Conservation (phyloP, 2,888 invertebrate genomes). For the Ochropleura leucogaster region DNA sequence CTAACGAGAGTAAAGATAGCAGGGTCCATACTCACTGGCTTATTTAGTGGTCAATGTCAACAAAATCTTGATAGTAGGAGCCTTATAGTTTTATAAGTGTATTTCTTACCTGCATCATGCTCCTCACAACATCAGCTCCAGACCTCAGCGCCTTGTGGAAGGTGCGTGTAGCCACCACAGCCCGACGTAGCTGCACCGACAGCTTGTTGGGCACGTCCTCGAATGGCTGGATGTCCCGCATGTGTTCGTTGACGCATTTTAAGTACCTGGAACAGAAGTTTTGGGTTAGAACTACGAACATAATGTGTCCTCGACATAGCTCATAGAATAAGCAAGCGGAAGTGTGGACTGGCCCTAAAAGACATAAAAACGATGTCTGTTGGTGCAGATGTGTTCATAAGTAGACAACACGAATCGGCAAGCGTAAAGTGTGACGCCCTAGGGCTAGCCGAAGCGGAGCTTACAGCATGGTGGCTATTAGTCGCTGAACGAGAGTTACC, state of each 20-base stretch:
- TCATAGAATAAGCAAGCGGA: background rate
- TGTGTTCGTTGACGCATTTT: slow-evolving; percentile 96
- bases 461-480: background rate
- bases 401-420: background rate
- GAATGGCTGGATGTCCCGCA: slow-evolving; percentile 98
- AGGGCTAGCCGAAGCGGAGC: background rate
- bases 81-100: background rate
- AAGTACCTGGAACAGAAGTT: slow-evolving; percentile 92
- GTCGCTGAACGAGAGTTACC: background rate
- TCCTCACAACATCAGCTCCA: slow-evolving; percentile 95
- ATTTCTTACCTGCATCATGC: slow-evolving; percentile 92
- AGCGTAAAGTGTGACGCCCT: background rate
- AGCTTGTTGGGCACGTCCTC: slow-evolving; percentile 98
- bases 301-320: too few species aligned
- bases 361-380: background rate
- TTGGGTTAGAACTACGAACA: background rate
- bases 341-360: background rate
- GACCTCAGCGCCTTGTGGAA: slow-evolving; percentile 97
- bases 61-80: background rate
- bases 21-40: background rate
- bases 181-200: slow-evolving; percentile 96
- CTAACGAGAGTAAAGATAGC: background rate
- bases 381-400: background rate
- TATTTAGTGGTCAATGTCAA: background rate
- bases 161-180: slow-evolving; percentile 98